A percentile compares a stretch with the other conserved stretches of the same genome.
These are phyloP conservation scores for Tichodroma muraria DNA, from an alignment of 2,113 vertebrate species.

Conservation along the genomic window DNA sequence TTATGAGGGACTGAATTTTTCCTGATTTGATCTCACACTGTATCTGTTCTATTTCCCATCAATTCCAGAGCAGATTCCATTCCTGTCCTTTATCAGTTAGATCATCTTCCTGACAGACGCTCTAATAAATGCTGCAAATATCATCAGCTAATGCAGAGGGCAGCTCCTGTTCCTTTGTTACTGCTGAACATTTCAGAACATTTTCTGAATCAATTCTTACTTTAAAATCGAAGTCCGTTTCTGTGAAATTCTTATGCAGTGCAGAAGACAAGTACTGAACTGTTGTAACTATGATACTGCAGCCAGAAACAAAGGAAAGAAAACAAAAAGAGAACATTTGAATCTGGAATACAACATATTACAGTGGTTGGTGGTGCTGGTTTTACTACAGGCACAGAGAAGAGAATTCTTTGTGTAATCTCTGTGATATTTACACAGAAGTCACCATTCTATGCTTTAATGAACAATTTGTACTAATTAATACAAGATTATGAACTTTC, in stretches of 20 bases:
- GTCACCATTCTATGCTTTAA: not conserved
- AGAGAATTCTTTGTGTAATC: not conserved
- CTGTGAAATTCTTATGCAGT: conserved; percentile 95
- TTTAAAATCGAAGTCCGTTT: conserved; percentile 97
- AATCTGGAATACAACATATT: not conserved
- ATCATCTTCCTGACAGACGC: not conserved
- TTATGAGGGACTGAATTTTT: not conserved
- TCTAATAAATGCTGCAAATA: not conserved
- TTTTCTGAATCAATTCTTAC: conserved; percentile 64
- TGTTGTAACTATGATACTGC: conserved; percentile 94
- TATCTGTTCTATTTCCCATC: not conserved
- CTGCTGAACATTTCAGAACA: not conserved
- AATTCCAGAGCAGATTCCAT: not conserved
- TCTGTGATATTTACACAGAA: not conserved
- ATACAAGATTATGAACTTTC: not conserved
- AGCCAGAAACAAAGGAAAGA: conserved; percentile 29
- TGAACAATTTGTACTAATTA: not conserved
- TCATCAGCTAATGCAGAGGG: not conserved
- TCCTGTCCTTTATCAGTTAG: not conserved
- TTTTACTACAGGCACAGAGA: not conserved
- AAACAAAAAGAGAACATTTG: not conserved
- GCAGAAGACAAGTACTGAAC: conserved; percentile 90
- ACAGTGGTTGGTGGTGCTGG: not conserved
- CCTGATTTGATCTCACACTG: not conserved
- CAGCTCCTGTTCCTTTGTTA: not conserved